Evolutionary conservation across 2,797 vertebrate genomes (phyloP).

Genomic region (Tiaroga cobitis): DNA sequence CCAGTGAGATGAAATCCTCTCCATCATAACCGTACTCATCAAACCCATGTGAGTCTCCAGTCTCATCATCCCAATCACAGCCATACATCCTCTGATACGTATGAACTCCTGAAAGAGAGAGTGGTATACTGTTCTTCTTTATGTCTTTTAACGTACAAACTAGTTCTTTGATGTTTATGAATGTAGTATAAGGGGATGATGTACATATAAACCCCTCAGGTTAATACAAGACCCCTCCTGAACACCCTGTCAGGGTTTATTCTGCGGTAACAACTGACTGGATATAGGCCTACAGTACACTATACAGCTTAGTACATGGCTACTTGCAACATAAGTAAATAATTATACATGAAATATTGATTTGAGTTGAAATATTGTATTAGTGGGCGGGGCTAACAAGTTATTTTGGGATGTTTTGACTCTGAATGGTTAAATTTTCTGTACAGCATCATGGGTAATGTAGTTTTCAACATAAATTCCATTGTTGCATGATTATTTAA

Average conservation of each 20-base stretch:
- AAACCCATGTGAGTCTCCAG: fast-evolving
- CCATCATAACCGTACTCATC: neutral
- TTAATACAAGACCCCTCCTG: neutral
- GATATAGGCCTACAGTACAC: fast-evolving
- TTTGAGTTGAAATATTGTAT: no score
- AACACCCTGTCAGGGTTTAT: fast-evolving
- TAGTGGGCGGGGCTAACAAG: no score
- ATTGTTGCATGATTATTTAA: no score
- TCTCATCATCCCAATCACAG: neutral
- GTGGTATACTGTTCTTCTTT: no score
- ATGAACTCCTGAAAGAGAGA: neutral
- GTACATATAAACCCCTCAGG: neutral
- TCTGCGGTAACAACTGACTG: neutral
- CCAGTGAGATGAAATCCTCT: neutral
- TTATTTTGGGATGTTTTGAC: no score
- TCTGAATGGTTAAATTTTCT: no score
- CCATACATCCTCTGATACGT: neutral
- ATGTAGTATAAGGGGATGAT: no score
- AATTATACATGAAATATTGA: no score
- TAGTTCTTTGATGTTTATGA: no score
- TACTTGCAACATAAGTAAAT: neutral
- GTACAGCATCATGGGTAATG: no score
- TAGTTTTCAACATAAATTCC: no score
- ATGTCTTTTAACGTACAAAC: no score
- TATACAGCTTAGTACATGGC: neutral